Evolutionary conservation across 1,140 invertebrate species (phyloP).

Genomic region (Hylyphantes graminicola): DNA sequence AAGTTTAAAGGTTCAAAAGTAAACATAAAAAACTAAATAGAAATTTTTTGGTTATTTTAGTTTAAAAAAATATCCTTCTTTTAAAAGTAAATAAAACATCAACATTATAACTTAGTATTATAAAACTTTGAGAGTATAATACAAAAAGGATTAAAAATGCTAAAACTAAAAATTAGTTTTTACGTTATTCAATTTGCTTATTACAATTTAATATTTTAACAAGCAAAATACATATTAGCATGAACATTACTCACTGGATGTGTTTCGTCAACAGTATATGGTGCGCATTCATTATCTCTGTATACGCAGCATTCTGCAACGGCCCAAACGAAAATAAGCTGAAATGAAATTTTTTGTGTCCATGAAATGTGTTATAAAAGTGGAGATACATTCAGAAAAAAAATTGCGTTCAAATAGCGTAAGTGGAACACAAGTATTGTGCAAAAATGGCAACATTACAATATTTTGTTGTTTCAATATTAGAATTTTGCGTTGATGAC

Average conservation of each 20-base stretch:
- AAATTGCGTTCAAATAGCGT: not conserved
- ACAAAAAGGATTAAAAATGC: too few species aligned
- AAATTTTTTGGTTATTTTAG: too few species aligned
- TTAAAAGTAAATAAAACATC: too few species aligned
- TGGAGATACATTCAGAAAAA: not conserved
- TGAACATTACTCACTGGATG: conserved; percentile 5
- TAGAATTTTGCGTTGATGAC: not conserved
- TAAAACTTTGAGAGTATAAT: too few species aligned
- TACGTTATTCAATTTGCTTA: too few species aligned
- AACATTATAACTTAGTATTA: too few species aligned
- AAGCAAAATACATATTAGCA: not conserved
- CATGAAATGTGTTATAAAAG: not conserved
- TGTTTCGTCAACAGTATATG: conserved; percentile 6
- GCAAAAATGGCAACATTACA: not conserved
- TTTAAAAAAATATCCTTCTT: too few species aligned
- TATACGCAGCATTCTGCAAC: conserved; percentile 16
- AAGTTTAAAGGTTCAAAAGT: too few species aligned
- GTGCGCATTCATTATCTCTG: conserved; percentile 15
- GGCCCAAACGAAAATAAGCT: not conserved
- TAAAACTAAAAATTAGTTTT: too few species aligned
- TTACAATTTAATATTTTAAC: too few species aligned
- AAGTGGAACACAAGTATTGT: not conserved
- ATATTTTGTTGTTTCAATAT: not conserved
- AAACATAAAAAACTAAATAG: too few species aligned
- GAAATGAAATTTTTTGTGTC: not conserved